These are phyloP conservation scores for Porites lobata DNA, from an alignment of 92 coral and sea anemone genomes.

Conservation along the genomic window DNA sequence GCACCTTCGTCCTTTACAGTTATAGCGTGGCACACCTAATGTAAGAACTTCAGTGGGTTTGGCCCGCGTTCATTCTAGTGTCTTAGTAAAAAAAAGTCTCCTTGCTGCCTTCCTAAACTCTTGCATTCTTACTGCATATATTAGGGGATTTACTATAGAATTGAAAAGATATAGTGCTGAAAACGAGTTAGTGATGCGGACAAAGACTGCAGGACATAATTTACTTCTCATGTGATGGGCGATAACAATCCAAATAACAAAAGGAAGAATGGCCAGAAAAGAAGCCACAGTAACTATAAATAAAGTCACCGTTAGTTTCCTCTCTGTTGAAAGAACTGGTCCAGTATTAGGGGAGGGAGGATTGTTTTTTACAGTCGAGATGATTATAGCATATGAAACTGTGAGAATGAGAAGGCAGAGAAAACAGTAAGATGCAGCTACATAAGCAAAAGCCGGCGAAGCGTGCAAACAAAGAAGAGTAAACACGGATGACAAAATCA, in stretches of 20 bases:
- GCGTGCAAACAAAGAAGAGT: neutral
- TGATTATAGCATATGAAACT: neutral
- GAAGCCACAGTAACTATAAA: slow-evolving; percentile 15
- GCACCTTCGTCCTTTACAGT: neutral
- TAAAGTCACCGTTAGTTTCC: slow-evolving; percentile 1
- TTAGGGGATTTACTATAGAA: slow-evolving; percentile 22
- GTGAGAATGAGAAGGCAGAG: neutral
- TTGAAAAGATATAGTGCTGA: neutral
- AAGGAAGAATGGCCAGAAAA: neutral
- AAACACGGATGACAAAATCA: neutral
- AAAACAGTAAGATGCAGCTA: neutral
- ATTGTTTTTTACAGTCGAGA: neutral
- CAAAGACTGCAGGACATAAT: neutral
- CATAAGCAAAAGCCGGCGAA: neutral
- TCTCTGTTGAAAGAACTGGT: neutral
- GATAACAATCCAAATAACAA: neutral
- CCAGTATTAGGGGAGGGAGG: neutral
- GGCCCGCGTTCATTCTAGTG: too few species aligned
- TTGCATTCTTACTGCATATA: slow-evolving; percentile 25
- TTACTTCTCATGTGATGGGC: neutral
- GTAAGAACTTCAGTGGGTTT: neutral
- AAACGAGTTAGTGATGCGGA: too few species aligned
- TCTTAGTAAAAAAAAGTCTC: neutral
- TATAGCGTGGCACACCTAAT: too few species aligned
- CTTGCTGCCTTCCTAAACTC: slow-evolving; percentile 4